These are phyloP conservation scores for Lutraria rhynchaena DNA, from an alignment of 1,140 invertebrate species.

Conservation along the genomic window DNA sequence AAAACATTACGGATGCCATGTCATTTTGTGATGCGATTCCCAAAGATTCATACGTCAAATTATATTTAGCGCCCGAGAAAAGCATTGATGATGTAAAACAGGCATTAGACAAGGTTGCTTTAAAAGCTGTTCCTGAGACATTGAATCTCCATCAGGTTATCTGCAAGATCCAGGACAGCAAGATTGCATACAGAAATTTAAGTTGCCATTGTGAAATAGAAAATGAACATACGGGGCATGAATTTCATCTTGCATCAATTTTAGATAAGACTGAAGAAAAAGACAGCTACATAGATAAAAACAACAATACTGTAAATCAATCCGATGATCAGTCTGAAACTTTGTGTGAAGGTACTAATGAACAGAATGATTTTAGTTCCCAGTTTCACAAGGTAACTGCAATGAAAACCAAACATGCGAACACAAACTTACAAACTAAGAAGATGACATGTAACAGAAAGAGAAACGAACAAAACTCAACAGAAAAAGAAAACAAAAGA, in stretches of 20 bases:
- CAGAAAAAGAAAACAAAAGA: too few species aligned
- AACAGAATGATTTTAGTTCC: too few species aligned
- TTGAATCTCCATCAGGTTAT: slow-evolving; percentile 50
- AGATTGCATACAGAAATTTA: slow-evolving; percentile 34
- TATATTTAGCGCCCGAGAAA: slow-evolving; percentile 35
- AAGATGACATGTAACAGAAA: too few species aligned
- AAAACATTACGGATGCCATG: slow-evolving; percentile 22
- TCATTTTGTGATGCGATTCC: slow-evolving; percentile 24
- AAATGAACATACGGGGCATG: not conserved
- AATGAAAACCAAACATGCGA: too few species aligned
- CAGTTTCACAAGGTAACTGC: too few species aligned
- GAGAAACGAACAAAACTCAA: too few species aligned
- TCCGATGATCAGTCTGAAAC: too few species aligned
- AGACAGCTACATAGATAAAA: too few species aligned
- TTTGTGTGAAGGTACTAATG: too few species aligned
- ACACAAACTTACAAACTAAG: too few species aligned
- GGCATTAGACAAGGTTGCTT: slow-evolving; percentile 2
- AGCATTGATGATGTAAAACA: slow-evolving; percentile 12
- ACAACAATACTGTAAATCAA: too few species aligned
- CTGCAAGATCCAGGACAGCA: too few species aligned
- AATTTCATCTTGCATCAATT: not conserved
- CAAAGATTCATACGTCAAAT: slow-evolving; percentile 17
- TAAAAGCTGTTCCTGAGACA: slow-evolving; percentile 45
- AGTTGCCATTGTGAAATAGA: slow-evolving; percentile 44
- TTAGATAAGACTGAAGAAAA: not conserved